Evolutionary conservation across 2,797 vertebrate species (phyloP), one percentile per base, ranked within the genome.

Genomic region (Loris lydekkerianus): DNA sequence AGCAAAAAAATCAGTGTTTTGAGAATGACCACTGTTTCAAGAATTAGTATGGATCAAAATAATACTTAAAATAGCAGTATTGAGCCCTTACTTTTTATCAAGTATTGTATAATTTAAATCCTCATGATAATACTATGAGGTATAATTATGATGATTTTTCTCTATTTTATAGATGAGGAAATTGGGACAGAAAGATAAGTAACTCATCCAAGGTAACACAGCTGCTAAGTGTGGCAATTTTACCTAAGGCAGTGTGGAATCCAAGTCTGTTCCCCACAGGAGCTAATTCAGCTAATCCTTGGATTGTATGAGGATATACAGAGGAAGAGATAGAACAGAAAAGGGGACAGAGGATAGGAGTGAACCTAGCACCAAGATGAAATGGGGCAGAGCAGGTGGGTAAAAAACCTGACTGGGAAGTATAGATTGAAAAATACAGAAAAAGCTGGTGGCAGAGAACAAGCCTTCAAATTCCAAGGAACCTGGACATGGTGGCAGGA

Each of bases 211-310:
- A 92, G 31, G 25, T 70, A 89, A 82, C 7, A 37, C 21, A 70
- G 72, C 15, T 82, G 27, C 43, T 91, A 80, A 60, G 17, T 20
- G 21, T 77, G 37, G 31, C 60, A 34, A 60, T 27, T 13, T 76
- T 0, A 78, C 17, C 31, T 73, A 77, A 65, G 27, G 21, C 17
- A 93, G n/a, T 60, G 10, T 60, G 58, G 56, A 72, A 78, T 5
- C n/a, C 96, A 6, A 93, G 17, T 25, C 61, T 85, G 40, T 43
- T n/a, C 21, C 67, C 60, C 72, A 49, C 10, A 56, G 46, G 34
- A 90, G 14, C n/a, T 76, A 72, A 93, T 11, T 77, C 89, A 77
- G 17, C 65, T 77, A 95, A 89, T 43, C 46, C 80, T 78, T 67
- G 84, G 80, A 89, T 80, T 88, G 60, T 6, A 82, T 88, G 65